Evolutionary conservation across 2,888 invertebrate genomes (phyloP).

Genomic region (Lepetodrilus schrolli): DNA sequence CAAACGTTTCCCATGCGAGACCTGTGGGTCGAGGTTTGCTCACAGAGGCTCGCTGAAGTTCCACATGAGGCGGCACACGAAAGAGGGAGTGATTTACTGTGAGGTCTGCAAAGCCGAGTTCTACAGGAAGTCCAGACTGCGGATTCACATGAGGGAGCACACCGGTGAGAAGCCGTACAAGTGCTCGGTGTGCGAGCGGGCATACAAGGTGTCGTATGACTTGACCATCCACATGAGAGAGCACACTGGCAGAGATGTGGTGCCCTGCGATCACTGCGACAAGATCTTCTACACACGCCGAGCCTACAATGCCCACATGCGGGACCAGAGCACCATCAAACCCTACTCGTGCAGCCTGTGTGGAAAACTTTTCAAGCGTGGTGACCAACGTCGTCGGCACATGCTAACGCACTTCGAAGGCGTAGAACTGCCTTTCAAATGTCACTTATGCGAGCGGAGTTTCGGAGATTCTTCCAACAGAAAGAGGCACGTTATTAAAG

Average conservation of each 20-base stretch:
- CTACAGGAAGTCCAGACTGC: background rate
- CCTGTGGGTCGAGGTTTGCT: background rate
- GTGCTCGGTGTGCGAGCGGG: background rate
- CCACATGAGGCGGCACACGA: background rate
- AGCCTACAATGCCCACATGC: background rate
- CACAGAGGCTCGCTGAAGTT: background rate
- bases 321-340: background rate
- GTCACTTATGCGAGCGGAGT: background rate
- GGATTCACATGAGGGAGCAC: background rate
- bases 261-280: background rate
- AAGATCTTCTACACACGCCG: constrained; percentile 14
- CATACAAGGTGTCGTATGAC: background rate
- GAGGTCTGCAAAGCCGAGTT: background rate
- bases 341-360: background rate
- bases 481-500: constrained; percentile 10
- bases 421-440: constrained; percentile 4
- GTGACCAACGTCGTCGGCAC: background rate
- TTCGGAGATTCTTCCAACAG: background rate
- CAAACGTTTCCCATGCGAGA: background rate
- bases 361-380: constrained; percentile 9
- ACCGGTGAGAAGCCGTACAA: background rate
- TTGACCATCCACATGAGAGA: background rate
- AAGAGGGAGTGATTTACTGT: background rate
- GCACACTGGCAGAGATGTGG: background rate
- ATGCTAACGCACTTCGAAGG: background rate